These are phyloP conservation scores for Synanthedon myopaeformis DNA, from an alignment of 2,888 invertebrate genomes.

Conservation along the genomic window DNA sequence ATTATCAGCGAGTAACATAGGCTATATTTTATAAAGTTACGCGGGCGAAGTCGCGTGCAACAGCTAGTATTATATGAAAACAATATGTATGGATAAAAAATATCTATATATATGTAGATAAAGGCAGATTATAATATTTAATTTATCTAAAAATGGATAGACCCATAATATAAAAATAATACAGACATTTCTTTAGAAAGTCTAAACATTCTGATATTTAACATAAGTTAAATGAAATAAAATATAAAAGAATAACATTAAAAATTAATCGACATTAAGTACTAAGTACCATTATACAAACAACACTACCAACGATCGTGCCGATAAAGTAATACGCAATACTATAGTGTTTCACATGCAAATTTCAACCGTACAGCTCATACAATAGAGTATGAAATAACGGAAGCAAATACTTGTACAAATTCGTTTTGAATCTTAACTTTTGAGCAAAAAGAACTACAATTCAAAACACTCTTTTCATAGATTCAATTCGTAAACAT, in stretches of 20 bases:
- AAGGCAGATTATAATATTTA: too few relatives aligned
- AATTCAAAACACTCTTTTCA: slow-evolving; percentile 8
- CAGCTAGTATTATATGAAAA: too few relatives aligned
- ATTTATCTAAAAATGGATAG: too few relatives aligned
- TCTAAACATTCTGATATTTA: too few relatives aligned
- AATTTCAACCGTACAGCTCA: background rate
- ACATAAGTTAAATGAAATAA: background rate
- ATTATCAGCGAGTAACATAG: too few relatives aligned
- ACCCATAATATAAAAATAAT: too few relatives aligned
- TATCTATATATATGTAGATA: too few relatives aligned
- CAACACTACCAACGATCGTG: background rate
- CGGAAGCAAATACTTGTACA: background rate
- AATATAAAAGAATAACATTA: background rate
- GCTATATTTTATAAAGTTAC: too few relatives aligned
- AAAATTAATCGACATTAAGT: background rate
- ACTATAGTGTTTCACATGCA: background rate
- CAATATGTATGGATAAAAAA: too few relatives aligned
- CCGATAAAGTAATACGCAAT: background rate
- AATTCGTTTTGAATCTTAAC: slow-evolving; percentile 7
- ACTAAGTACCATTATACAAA: background rate
- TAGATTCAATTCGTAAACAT: slow-evolving; percentile 14
- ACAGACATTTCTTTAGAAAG: too few relatives aligned
- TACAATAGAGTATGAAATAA: background rate
- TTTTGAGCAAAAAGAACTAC: slow-evolving; percentile 7
- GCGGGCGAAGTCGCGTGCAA: too few relatives aligned